Evolutionary conservation across 2,113 vertebrate genomes (phyloP), one percentile per base, ranked within the genome.

Genomic region (Orientallactaga bullata): DNA sequence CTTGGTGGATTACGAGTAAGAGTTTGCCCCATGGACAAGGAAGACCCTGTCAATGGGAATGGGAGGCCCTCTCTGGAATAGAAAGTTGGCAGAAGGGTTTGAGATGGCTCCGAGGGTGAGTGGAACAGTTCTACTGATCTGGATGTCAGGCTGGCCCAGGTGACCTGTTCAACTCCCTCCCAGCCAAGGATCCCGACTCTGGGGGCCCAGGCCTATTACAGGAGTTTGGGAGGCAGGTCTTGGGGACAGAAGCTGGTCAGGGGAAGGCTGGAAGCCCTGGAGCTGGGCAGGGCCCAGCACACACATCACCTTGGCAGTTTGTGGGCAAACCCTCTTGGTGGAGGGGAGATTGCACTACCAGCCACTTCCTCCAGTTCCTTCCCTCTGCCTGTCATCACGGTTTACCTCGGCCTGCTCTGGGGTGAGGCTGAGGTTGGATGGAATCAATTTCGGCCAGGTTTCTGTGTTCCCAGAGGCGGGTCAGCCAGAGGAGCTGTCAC

Each of bases 321-420:
- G 96, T 95, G 97, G 97, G 96, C 96, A 97, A 95, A 97, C 90
- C 92, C 94, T 94, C 92, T 74, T 55, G 92, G 90, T 94, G 5
- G 15, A 88, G 78, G 83, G 95, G 88, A 93, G 93, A 92, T 96
- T 96, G 95, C 97, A 13, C 76, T 20, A 93, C 92, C 90, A 81
- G 97, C 95, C 95, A 96, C 96, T 97, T 96, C 97, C 96, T 97
- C 88, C 35, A 51, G 95, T 95, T 95, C 95, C 96, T 97, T 97
- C 96, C 96, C 95, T 95, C 85, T 89, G 95, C 95, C 96, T 92
- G 94, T 95, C 91, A 32, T 97, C 95, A 95, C 85, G 1, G 88
- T 93, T 95, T 93, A n/a, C 96, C 90, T 93, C 7, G 21, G 77
- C 88, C 61, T 55, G 21, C 24, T 24, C 32, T 85, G 84, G 96